A percentile compares a stretch with the other conserved stretches of the same genome.
phyloP scores from a whole-genome alignment of 1,140 invertebrate genomes.

The Ylistrum balloti region DNA sequence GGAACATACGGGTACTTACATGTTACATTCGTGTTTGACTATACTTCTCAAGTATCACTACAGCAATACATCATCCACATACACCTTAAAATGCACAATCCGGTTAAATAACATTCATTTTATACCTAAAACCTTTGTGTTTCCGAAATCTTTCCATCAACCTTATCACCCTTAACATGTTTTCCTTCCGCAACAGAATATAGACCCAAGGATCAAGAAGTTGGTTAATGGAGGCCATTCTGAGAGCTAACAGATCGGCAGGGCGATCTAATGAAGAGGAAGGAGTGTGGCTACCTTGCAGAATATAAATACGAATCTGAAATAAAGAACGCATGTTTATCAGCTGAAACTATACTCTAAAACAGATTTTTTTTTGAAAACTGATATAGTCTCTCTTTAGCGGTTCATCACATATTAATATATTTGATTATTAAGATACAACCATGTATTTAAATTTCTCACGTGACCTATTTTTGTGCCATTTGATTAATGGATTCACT shows the following conservation, averaged over 20 bases:
- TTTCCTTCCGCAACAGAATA: conserved; percentile 80
- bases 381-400: too few relatives aligned
- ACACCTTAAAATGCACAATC: neutral
- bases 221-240: conserved; percentile 81
- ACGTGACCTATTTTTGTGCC: neutral
- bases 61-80: neutral
- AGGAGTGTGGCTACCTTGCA: neutral
- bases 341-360: neutral
- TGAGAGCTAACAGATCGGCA: conserved; percentile 76
- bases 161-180: conserved; percentile 36
- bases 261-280: neutral
- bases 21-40: too few relatives aligned
- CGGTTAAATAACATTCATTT: neutral
- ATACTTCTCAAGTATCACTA: neutral
- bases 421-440: neutral
- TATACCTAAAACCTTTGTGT: conserved; percentile 39
- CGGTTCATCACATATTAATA: too few relatives aligned
- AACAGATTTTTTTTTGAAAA: too few relatives aligned
- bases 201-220: conserved; percentile 82
- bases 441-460: neutral
- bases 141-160: conserved; percentile 31
- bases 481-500: neutral
- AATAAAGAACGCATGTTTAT: neutral
- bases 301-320: conserved; percentile 21
- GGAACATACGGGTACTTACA: neutral